Conservation (phyloP, 2,888 invertebrate genomes). For the Papilio gigon region DNA sequence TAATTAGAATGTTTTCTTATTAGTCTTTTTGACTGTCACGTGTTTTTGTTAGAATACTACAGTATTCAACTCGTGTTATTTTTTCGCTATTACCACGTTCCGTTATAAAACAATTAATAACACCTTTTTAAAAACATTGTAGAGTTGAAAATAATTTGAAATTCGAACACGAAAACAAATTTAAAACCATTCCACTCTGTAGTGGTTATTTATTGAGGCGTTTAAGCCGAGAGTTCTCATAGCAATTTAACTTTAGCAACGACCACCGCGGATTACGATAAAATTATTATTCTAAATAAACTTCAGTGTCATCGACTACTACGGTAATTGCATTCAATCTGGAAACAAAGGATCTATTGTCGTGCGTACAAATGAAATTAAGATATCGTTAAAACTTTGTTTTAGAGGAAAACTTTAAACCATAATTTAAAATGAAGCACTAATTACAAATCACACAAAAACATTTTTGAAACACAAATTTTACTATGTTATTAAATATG, state of each 20-base stretch:
- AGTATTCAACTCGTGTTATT: no score
- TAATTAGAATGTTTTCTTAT: no score
- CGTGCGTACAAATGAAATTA: not conserved
- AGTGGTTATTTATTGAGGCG: conserved; percentile 25
- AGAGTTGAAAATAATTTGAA: conserved; percentile 12
- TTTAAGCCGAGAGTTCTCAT: conserved; percentile 19
- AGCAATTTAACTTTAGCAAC: conserved; percentile 16
- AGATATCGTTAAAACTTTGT: not conserved
- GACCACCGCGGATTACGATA: conserved; percentile 8
- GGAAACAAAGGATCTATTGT: conserved; percentile 8
- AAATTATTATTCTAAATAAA: conserved; percentile 22
- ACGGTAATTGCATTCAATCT: conserved; percentile 15
- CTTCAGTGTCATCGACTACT: conserved; percentile 6
- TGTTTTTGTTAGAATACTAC: no score
- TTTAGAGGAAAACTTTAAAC: not conserved
- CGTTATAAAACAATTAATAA: conserved; percentile 7
- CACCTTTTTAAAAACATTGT: not conserved
- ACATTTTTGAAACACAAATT: no score
- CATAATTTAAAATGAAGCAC: not conserved
- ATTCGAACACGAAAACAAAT: conserved; percentile 9
- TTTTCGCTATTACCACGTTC: no score
- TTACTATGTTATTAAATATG: no score
- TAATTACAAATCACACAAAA: no score
- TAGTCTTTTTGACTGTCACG: no score
- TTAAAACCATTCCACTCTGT: conserved; percentile 14